A percentile compares a stretch with the other conserved stretches of the same genome.
Conservation (phyloP, 2,888 invertebrate genomes). For the Bembecia ichneumoniformis region DNA sequence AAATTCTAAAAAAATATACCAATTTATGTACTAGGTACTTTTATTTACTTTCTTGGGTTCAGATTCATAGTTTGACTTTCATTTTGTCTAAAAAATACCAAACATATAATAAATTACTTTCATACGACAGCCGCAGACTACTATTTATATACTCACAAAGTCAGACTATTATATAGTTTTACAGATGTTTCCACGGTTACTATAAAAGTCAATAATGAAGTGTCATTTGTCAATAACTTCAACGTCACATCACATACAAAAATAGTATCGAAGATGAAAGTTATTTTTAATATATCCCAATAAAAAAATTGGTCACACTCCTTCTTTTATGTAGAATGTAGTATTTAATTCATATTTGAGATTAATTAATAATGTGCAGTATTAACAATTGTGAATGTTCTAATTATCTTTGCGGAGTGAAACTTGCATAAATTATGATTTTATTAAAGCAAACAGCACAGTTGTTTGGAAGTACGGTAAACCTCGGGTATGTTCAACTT, state of each 20-base stretch:
- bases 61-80: too few species aligned
- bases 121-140: too few species aligned
- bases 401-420: constrained; percentile 7
- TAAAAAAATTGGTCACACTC: constrained; percentile 29
- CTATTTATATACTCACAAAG: too few species aligned
- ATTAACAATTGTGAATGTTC: background rate
- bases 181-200: too few species aligned
- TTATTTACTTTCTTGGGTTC: too few species aligned
- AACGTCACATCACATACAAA: constrained; percentile 36
- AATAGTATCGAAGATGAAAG: constrained; percentile 65
- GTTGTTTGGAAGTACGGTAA: constrained; percentile 51
- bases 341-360: constrained; percentile 22
- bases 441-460: constrained; percentile 54
- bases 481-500: constrained; percentile 36
- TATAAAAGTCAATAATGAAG: constrained; percentile 3
- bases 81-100: too few species aligned
- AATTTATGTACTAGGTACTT: too few species aligned
- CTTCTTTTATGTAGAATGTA: constrained; percentile 31
- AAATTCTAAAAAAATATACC: too few species aligned
- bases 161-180: too few species aligned
- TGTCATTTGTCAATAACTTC: constrained; percentile 2
- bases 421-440: constrained; percentile 62
- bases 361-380: constrained; percentile 13
- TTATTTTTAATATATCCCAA: constrained; percentile 57
- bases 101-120: too few species aligned